phyloP scores from a whole-genome alignment of 2,113 vertebrate genomes.

The Peromyscus leucopus region DNA sequence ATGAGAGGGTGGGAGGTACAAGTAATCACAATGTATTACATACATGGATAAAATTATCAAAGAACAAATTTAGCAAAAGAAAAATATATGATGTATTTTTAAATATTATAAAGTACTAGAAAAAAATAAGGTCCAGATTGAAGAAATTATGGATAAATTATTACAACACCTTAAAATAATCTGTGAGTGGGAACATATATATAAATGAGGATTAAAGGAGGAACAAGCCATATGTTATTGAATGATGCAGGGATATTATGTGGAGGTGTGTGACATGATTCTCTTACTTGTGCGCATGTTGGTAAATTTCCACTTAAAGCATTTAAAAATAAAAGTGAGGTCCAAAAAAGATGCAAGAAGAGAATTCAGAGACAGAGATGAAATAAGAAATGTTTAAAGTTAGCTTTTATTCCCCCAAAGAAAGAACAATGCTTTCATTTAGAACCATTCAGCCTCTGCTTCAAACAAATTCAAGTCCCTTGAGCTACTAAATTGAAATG shows the following conservation, averaged over 20 bases:
- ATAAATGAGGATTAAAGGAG: not conserved
- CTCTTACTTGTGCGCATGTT: not conserved
- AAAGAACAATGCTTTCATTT: constrained; percentile 50
- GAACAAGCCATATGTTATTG: not conserved
- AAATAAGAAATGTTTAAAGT: constrained; percentile 21
- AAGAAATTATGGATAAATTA: not conserved
- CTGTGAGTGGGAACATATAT: not conserved
- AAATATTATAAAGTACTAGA: not conserved
- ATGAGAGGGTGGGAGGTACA: too few species aligned
- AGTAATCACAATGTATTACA: too few species aligned
- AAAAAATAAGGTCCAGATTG: not conserved
- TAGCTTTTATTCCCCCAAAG: constrained; percentile 11
- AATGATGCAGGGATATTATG: not conserved
- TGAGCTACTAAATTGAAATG: constrained; percentile 50
- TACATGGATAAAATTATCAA: not conserved
- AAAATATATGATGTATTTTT: not conserved
- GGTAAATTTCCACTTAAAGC: not conserved
- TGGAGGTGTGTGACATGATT: too few species aligned
- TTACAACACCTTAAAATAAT: not conserved
- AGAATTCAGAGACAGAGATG: not conserved
- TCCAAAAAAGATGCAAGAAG: not conserved
- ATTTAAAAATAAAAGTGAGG: constrained; percentile 19
- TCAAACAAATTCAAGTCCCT: constrained; percentile 54
- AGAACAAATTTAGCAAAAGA: not conserved
- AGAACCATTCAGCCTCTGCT: not conserved